Base-by-base conservation (phyloP, 2,888 invertebrate species). In the Gymnocheta viridis region DNA sequence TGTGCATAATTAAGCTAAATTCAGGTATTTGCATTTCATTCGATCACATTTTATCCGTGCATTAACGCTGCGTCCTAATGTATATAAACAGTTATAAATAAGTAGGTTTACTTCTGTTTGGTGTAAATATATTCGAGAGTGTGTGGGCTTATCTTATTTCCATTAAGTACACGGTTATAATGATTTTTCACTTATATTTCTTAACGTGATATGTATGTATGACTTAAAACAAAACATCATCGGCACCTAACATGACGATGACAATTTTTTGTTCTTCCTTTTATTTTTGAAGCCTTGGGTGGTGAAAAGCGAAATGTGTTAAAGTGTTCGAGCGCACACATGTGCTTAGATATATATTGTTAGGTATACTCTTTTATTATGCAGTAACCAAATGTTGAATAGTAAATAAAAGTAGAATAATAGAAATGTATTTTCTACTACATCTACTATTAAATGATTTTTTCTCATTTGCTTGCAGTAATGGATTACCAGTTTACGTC, bases 151-250 rank as follows among this genome's bases (percentile, higher is more conserved):
- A 44, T 56, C 3, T 17, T 7, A 24, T 56, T 35, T 24, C 44
- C 44, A 56, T 76, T 47, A 56, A 66, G 24, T 24, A 74, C 41
- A 64, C 29, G 41, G n/a, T 41, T 54, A 44, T 66, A 47, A 56
- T 66, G 44, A 66, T 44, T 56, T 64, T 74, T 64, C 29, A 41
- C 54, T 74, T 64, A 54, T 41, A 62, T 22, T 58, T 35, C 24
- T 4, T 7, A 12, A 4, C 49, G n/a, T 19, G 4, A n/a, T 38
- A 58, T n/a, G 41, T 19, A 2, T 69, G 32, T 10, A 38, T 27
- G 27, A n/a, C 27, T 6, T 49, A 49, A 38, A 60, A 60, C 14
- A 62, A 62, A 44, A n/a, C 19, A 47, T 32, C 47, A 35, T 32
- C 47, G 24, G 9, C 17, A 62, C 12, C 14, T 4, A 44, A 17